These are phyloP conservation scores for Elymnias hypermnestra DNA, from an alignment of 1,140 invertebrate species.

Conservation along the genomic window DNA sequence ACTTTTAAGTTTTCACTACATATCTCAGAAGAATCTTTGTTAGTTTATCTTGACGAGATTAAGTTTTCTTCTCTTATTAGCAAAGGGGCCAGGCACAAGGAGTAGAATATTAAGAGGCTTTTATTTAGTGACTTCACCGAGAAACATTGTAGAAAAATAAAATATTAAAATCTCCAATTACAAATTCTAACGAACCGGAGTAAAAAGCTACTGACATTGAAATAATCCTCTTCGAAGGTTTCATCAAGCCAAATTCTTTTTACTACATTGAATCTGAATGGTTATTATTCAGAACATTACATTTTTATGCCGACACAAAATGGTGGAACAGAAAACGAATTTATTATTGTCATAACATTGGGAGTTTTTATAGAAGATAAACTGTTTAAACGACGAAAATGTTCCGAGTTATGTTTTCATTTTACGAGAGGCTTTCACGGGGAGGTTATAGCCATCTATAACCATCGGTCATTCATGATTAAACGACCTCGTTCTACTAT, in stretches of 20 bases:
- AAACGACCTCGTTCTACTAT: constrained; percentile 20
- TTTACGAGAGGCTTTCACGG: constrained; percentile 29
- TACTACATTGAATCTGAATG: constrained; percentile 38
- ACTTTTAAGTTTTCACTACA: too few species aligned
- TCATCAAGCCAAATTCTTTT: constrained; percentile 31
- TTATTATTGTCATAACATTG: constrained; percentile 43
- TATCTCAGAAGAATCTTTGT: too few species aligned
- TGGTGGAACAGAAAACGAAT: constrained; percentile 32
- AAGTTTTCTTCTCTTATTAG: too few species aligned
- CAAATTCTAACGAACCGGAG: neutral
- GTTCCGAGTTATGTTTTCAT: constrained; percentile 29
- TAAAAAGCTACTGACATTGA: too few species aligned
- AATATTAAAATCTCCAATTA: too few species aligned
- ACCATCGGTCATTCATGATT: constrained; percentile 25
- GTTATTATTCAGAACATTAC: constrained; percentile 36
- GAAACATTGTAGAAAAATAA: too few species aligned
- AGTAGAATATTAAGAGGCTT: too few species aligned
- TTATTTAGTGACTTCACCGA: too few species aligned
- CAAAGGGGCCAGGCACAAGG: too few species aligned
- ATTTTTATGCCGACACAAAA: constrained; percentile 39
- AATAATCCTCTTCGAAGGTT: constrained; percentile 14
- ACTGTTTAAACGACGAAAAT: constrained; percentile 37
- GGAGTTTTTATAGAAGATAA: constrained; percentile 38
- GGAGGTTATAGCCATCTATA: constrained; percentile 24
- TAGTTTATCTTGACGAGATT: too few species aligned